Evolutionary conservation across 1,140 invertebrate genomes (phyloP), one percentile per base, ranked within the genome.

Genomic region (Trachymyrmex cornetzi): DNA sequence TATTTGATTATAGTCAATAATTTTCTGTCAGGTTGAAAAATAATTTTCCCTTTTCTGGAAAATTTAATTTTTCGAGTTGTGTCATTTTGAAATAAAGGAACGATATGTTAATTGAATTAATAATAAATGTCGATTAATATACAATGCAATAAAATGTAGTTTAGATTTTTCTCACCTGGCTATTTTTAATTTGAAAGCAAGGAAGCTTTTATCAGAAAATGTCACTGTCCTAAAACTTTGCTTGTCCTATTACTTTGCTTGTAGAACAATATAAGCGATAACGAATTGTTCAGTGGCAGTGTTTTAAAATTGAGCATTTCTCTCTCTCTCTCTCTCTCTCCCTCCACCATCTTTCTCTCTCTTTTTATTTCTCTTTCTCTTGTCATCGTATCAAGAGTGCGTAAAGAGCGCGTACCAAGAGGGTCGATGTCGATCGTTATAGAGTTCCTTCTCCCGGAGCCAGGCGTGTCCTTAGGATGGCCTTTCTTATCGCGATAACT

Each of bases 381-480:
- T 66, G 85, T 55, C 48, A 88, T 72, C 71, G 22, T 53, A 63
- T 27, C 34, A 12, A 57, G 50, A 79, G 34, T 50, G 48, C 44
- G 63, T 72, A 50, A 50, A 79, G 44, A 69, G 30, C 48, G 77
- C 72, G n/a, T 63, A 64, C 38, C 27, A 63, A 24, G 80, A 77
- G 82, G 38, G 85, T 55, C 89, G 87, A 88, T 87, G 89, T 86
- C 82, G 89, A 91, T 91, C 82, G 72, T 87, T 87, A 91, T 91
- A 86, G 67, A 3, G 63, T 59, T 85, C 48, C 85, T 85, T 89
- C 89, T 91, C 64, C 55, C 63, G 80, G 48, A 90, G 89, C 64
- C 85, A 66, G 92, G 92, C 90, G 91, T 94, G 93, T 95, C 94
- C 93, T 94, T 92, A 94, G 92, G 94, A 95, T 94, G 94, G 93